Evolutionary conservation across 1,140 invertebrate genomes (phyloP).

Genomic region (Cherax quadricarinatus): DNA sequence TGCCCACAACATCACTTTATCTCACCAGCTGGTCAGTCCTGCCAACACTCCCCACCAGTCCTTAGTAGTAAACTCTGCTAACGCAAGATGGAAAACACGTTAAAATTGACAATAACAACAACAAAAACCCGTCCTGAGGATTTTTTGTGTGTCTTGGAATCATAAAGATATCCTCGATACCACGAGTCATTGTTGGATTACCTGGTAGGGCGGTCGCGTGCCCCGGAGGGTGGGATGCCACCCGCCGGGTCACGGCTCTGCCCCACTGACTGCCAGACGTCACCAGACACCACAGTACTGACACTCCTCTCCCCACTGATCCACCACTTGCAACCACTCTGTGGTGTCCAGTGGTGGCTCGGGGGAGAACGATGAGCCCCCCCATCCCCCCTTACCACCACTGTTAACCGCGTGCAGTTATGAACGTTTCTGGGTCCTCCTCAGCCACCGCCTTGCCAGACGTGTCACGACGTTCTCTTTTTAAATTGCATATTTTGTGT

Average conservation of each 20-base stretch:
- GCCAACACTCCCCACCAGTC: neutral
- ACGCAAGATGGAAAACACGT: neutral
- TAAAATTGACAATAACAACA: neutral
- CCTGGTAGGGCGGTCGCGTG: neutral
- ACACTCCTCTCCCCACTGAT: neutral
- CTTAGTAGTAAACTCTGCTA: neutral
- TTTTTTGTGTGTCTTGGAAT: neutral
- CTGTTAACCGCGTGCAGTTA: too few relatives aligned
- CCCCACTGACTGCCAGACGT: slow-evolving; percentile 48
- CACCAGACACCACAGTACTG: slow-evolving; percentile 26
- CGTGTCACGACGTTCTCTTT: too few relatives aligned
- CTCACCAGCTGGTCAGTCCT: neutral
- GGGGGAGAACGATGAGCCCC: too few relatives aligned
- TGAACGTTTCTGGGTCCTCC: too few relatives aligned
- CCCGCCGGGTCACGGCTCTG: slow-evolving; percentile 58
- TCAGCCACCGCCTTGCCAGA: too few relatives aligned
- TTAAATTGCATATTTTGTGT: too few relatives aligned
- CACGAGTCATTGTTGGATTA: neutral
- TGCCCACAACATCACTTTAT: too few relatives aligned
- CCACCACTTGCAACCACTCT: neutral
- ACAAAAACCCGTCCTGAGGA: neutral
- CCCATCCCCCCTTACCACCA: too few relatives aligned
- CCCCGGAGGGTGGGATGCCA: slow-evolving; percentile 51
- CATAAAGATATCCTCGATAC: neutral
- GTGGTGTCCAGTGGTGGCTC: neutral